Percentiles rank a stretch among this genome's conserved stretches.
Conservation (phyloP, 2,888 invertebrate genomes). For the Stenurella melanura region DNA sequence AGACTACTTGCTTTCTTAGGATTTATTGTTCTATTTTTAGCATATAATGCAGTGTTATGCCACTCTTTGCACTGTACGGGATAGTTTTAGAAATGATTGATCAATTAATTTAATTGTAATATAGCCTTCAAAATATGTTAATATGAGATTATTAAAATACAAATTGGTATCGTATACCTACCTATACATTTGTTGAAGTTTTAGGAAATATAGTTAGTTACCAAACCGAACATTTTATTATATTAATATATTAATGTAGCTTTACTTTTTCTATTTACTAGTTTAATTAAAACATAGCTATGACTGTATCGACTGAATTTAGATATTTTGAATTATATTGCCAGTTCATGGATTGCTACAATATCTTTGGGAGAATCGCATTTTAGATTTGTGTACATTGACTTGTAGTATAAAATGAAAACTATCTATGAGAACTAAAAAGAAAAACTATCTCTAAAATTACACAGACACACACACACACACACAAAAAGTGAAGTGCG, state of each 20-base stretch:
- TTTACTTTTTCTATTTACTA: background rate
- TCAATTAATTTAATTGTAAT: slow-evolving; percentile 7
- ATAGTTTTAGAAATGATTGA: background rate
- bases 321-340: background rate
- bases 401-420: too few species aligned
- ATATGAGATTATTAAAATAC: background rate
- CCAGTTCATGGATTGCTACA: background rate
- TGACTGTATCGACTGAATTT: slow-evolving; percentile 1
- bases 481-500: too few species aligned
- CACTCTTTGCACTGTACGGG: too few species aligned
- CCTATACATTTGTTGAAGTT: background rate
- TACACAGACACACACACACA: too few species aligned
- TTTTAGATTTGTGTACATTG: too few species aligned
- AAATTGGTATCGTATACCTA: background rate
- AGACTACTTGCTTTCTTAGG: too few species aligned
- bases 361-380: background rate
- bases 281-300: background rate
- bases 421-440: too few species aligned
- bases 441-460: too few species aligned
- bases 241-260: background rate
- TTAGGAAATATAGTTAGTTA: background rate
- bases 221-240: background rate
- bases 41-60: too few species aligned
- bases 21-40: too few species aligned
- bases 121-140: background rate